Evolutionary conservation across 2,113 vertebrate species (phyloP).

Genomic region (Cottus gobio): DNA sequence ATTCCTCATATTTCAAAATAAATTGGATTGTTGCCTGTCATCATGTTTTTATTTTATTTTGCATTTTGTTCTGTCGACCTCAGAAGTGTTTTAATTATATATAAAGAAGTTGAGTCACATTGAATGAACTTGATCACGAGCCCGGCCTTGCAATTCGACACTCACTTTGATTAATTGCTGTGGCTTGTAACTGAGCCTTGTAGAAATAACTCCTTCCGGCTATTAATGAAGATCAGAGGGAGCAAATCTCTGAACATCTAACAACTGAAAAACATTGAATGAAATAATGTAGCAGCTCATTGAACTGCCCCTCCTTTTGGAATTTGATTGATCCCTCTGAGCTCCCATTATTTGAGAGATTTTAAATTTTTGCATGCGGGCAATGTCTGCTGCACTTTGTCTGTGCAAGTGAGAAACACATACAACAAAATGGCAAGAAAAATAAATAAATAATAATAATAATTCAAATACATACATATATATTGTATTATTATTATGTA

Average conservation of each 20-base stretch:
- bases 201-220: not conserved
- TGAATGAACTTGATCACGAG: slow-evolving; percentile 10
- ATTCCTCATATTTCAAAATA: not conserved
- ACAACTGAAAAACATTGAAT: not conserved
- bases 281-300: not conserved
- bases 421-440: not conserved
- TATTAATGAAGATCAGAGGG: not conserved
- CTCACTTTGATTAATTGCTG: not conserved
- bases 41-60: not conserved
- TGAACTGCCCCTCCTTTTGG: not conserved
- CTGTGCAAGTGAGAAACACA: not conserved
- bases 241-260: not conserved
- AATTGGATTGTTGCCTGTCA: not conserved
- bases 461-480: no score
- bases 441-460: no score
- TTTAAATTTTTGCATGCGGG: not conserved
- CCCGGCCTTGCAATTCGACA: not conserved
- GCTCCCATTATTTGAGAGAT: not conserved
- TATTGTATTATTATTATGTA: no score
- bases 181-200: not conserved
- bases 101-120: not conserved
- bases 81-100: not conserved
- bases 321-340: not conserved
- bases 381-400: not conserved
- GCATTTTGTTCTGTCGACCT: not conserved